Evolutionary conservation across 1,140 invertebrate genomes (phyloP).

Genomic region (Tyrophagus putrescentiae): DNA sequence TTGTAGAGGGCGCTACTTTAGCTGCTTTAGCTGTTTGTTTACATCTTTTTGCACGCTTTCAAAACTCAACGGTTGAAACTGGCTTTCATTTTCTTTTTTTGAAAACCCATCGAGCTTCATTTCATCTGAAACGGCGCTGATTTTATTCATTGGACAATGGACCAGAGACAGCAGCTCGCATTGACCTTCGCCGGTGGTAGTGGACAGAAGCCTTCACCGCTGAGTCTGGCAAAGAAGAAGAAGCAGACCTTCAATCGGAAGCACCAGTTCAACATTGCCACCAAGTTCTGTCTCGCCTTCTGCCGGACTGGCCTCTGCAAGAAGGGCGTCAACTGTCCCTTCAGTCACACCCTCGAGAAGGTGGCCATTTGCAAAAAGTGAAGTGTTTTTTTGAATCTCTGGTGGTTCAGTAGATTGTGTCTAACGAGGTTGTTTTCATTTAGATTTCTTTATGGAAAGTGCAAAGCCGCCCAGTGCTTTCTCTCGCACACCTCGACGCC

Average conservation of each 20-base stretch:
- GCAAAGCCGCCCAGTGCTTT: constrained; percentile 52
- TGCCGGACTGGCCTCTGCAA: constrained; percentile 67
- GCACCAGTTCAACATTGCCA: constrained; percentile 40
- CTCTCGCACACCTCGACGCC: constrained; percentile 65
- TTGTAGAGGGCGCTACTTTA: too few species aligned
- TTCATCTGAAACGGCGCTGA: too few species aligned
- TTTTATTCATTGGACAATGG: too few species aligned
- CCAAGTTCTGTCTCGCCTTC: constrained; percentile 68
- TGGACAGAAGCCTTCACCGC: too few species aligned
- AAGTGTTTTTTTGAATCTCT: not conserved
- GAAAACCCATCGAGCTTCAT: too few species aligned
- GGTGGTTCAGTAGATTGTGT: not conserved
- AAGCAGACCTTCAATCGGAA: not conserved
- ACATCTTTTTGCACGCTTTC: too few species aligned
- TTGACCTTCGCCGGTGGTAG: too few species aligned
- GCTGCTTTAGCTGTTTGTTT: too few species aligned
- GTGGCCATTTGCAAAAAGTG: constrained; percentile 66
- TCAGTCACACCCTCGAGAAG: constrained; percentile 66
- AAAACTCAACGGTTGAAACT: too few species aligned
- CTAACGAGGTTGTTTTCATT: not conserved
- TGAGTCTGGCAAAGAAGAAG: too few species aligned
- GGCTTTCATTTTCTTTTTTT: too few species aligned
- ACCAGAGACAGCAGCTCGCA: too few species aligned
- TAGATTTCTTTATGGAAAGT: constrained; percentile 69
- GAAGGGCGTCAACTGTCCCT: constrained; percentile 52